Evolutionary conservation across 2,113 vertebrate genomes (phyloP), one percentile per base, ranked within the genome.

Genomic region (Coturnix japonica): DNA sequence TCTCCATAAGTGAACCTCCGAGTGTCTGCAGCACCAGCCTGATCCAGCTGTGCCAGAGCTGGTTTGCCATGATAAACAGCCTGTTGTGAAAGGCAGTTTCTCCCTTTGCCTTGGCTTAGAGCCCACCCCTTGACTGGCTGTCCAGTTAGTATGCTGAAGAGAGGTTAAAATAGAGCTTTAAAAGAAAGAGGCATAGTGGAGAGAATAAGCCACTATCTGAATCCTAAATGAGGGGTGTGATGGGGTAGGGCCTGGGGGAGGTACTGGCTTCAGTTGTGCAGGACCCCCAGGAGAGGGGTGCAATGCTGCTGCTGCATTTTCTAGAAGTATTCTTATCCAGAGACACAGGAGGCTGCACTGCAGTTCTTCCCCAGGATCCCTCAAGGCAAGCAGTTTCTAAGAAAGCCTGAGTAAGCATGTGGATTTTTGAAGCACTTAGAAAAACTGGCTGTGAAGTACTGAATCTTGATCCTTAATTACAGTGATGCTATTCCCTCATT

Each of bases 401-500:
- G 2, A 46, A 86, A 70, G 59, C 71, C 74, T 93, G 75, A 95
- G 74, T 84, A 90, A 89, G 70, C 86, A 59, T 0, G 6, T 84
- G 87, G 77, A 81, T 76, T 93, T 90, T 49, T 94, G 61, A 90
- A 84, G 70, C 66, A 43, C 74, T 90, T 61, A 65, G 47, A 37
- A 78, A 88, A 91, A 15, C 47, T 53, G 53, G 41, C 87, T 85
- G 43, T 28, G 13, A 51, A 85, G 85, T 8, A 64, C 69, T 30
- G 46, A 66, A 69, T 75, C 81, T 89, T 9, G 0, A 22, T 78
- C 83, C 84, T 78, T 96, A 94, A 94, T 95, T 89, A 76, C 3
- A 16, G 49, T 2, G 18, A 7, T 57, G 81, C 10, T 85, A 8
- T 51, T 78, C 61, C 70, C 47, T 84, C 44, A 17, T 54, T 73